These are phyloP conservation scores for Thyatira batis DNA, from an alignment of 2,888 invertebrate species.

Conservation along the genomic window DNA sequence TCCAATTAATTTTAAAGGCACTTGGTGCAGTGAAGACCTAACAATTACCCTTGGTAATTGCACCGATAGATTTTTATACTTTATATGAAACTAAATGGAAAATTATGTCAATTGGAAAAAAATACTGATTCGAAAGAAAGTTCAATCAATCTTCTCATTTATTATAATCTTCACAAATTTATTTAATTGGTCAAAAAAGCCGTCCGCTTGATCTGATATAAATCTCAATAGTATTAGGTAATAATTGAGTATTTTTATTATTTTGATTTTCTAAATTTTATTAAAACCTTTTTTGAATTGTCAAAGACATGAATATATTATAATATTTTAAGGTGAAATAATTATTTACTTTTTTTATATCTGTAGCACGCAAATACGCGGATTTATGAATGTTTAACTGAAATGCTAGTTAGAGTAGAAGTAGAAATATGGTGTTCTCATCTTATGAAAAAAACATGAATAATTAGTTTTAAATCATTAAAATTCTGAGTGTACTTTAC, in stretches of 20 bases:
- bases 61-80: no score
- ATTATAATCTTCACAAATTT: neutral
- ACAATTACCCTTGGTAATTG: no score
- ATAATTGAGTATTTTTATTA: neutral
- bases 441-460: neutral
- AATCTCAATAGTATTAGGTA: slow-evolving; percentile 3
- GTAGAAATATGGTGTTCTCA: neutral
- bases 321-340: neutral
- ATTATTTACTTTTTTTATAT: neutral
- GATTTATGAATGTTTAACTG: neutral
- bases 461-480: neutral
- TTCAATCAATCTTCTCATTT: neutral
- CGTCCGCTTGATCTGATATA: slow-evolving; percentile 11
- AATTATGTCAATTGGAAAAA: no score
- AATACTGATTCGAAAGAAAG: neutral
- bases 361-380: neutral
- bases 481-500: neutral
- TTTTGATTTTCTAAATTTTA: neutral
- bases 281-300: neutral
- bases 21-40: no score
- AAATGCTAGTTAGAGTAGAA: neutral
- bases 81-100: no score
- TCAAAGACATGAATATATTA: no score
- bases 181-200: slow-evolving; percentile 11
- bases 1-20: no score